Evolutionary conservation across 2,888 invertebrate genomes (phyloP).

Genomic region (Theretra japonica): DNA sequence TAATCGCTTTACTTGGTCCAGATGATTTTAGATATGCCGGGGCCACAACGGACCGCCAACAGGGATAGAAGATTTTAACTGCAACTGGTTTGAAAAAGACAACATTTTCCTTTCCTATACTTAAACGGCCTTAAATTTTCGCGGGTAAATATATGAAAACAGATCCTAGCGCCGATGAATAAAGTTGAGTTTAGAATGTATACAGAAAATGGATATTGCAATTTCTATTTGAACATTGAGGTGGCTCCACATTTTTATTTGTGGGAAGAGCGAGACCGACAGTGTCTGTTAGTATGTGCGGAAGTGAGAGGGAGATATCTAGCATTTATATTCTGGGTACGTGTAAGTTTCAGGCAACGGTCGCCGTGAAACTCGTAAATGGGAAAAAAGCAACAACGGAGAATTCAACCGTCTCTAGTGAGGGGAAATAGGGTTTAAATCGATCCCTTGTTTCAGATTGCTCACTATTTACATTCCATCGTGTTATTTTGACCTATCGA

Average conservation of each 20-base stretch:
- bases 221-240: constrained; percentile 78
- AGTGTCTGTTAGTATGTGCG: constrained; percentile 48
- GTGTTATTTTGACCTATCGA: constrained; percentile 20
- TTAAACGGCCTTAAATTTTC: constrained; percentile 58
- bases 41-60: constrained; percentile 70
- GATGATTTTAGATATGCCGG: constrained; percentile 79
- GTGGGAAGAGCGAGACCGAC: constrained; percentile 69
- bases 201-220: constrained; percentile 70
- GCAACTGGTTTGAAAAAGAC: constrained; percentile 83
- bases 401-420: constrained; percentile 81
- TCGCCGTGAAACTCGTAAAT: constrained; percentile 85
- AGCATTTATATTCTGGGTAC: constrained; percentile 84
- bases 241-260: constrained; percentile 83
- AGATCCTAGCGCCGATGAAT: constrained; percentile 46
- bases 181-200: constrained; percentile 58
- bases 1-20: constrained; percentile 81
- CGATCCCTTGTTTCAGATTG: constrained; percentile 38
- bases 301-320: constrained; percentile 63
- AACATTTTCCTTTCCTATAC: constrained; percentile 69
- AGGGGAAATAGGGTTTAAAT: constrained; percentile 61
- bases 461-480: constrained; percentile 10
- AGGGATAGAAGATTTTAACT: constrained; percentile 80
- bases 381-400: constrained; percentile 84
- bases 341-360: constrained; percentile 85
- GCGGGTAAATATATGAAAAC: constrained; percentile 42